Conservation (phyloP, 2,888 invertebrate genomes). For the Octonoba sinensis region DNA sequence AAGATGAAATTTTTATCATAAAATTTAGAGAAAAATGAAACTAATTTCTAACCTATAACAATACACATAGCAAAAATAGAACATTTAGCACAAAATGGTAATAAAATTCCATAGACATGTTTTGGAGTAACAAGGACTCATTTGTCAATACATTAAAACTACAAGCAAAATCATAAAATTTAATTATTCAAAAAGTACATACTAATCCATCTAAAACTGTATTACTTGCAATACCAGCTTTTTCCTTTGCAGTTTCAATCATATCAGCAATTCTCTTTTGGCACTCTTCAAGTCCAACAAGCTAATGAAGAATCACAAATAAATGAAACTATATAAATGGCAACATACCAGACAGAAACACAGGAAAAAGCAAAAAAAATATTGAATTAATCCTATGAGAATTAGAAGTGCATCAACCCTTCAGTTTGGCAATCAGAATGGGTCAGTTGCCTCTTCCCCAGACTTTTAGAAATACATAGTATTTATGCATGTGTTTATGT, state of each 20-base stretch:
- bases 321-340: neutral
- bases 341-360: neutral
- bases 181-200: conserved; percentile 9
- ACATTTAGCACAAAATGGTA: no score
- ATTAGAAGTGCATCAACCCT: no score
- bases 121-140: no score
- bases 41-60: no score
- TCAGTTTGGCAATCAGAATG: no score
- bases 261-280: conserved; percentile 57
- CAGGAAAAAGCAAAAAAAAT: neutral
- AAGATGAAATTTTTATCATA: no score
- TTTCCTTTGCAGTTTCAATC: conserved; percentile 55
- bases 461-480: neutral
- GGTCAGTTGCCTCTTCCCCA: neutral
- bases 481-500: neutral
- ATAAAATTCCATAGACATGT: no score
- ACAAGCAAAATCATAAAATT: no score
- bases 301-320: conserved; percentile 21
- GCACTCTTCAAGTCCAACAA: conserved; percentile 64
- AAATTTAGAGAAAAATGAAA: no score
- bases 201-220: conserved; percentile 47
- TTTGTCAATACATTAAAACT: no score
- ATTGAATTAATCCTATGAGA: neutral
- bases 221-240: conserved; percentile 14
- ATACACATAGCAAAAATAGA: no score